Percentiles rank a stretch among this genome's conserved stretches.
These are phyloP conservation scores for Syngnathus rostellatus DNA, from an alignment of 2,797 vertebrate species.

Conservation along the genomic window DNA sequence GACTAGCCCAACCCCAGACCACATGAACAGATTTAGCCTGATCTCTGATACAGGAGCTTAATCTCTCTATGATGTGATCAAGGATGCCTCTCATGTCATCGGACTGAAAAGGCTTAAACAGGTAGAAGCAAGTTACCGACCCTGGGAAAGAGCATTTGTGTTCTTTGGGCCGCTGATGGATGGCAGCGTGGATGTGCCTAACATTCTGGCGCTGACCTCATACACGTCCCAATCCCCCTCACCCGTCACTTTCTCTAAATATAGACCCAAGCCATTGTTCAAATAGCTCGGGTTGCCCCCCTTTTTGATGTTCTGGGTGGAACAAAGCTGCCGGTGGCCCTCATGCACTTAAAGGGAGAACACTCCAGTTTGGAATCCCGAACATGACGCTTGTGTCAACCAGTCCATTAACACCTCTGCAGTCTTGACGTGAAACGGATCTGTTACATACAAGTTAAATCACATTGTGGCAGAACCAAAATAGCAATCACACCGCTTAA, in stretches of 20 bases:
- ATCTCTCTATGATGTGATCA: conserved; percentile 62
- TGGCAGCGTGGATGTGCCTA: conserved; percentile 39
- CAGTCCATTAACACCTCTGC: conserved; percentile 65
- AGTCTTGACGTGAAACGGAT: conserved; percentile 35
- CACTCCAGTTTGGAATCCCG: conserved; percentile 65
- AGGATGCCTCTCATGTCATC: conserved; percentile 32
- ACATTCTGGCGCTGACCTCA: conserved; percentile 64
- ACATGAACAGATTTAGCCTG: conserved; percentile 62
- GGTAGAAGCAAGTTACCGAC: conserved; percentile 43
- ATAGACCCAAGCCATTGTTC: conserved; percentile 63
- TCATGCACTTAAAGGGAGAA: conserved; percentile 58
- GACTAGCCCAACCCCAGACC: conserved; percentile 57
- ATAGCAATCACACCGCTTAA: background rate
- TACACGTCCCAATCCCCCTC: conserved; percentile 55
- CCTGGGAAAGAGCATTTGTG: conserved; percentile 53
- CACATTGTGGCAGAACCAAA: background rate
- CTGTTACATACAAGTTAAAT: conserved; percentile 23
- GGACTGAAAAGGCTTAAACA: conserved; percentile 43
- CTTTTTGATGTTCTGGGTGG: conserved; percentile 65
- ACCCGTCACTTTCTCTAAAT: conserved; percentile 68
- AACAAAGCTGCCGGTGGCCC: conserved; percentile 64
- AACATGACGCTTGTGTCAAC: conserved; percentile 63
- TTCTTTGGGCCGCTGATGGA: conserved; percentile 64
- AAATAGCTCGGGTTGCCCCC: conserved; percentile 52
- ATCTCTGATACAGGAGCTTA: conserved; percentile 66